Conservation (phyloP, 2,113 vertebrate genomes). For the Glaucidium brasilianum region DNA sequence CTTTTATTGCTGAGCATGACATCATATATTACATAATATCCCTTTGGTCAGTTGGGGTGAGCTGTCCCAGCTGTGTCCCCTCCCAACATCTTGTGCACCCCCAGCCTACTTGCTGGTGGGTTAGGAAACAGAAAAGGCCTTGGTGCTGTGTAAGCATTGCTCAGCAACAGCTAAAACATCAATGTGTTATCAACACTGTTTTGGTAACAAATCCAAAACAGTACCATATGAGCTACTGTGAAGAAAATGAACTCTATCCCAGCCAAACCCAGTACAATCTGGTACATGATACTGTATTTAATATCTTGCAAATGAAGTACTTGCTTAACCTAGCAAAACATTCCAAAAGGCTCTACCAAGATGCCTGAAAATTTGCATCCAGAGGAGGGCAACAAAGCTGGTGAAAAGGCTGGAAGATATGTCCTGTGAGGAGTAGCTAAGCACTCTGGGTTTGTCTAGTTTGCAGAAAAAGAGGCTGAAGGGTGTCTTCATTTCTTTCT, state of each 20-base stretch:
- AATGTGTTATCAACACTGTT: background rate
- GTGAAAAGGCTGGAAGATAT: background rate
- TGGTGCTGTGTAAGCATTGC: background rate
- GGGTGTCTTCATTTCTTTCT: background rate
- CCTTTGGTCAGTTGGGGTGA: background rate
- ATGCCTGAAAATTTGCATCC: background rate
- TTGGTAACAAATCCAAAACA: background rate
- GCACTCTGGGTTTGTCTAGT: background rate
- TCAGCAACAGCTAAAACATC: background rate
- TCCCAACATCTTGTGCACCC: background rate
- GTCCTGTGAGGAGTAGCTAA: background rate
- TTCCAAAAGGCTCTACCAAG: background rate
- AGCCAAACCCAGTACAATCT: background rate
- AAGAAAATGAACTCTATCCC: background rate
- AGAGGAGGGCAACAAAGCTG: background rate
- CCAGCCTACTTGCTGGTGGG: too few species aligned
- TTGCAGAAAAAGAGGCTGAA: background rate
- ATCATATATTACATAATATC: background rate
- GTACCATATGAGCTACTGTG: background rate
- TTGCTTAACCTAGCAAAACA: background rate
- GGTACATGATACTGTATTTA: background rate
- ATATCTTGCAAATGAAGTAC: background rate
- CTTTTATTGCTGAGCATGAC: background rate
- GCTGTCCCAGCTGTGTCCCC: background rate
- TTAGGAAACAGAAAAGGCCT: background rate